phyloP scores from a whole-genome alignment of 2,113 vertebrate species.

The Epinephelus fuscoguttatus region DNA sequence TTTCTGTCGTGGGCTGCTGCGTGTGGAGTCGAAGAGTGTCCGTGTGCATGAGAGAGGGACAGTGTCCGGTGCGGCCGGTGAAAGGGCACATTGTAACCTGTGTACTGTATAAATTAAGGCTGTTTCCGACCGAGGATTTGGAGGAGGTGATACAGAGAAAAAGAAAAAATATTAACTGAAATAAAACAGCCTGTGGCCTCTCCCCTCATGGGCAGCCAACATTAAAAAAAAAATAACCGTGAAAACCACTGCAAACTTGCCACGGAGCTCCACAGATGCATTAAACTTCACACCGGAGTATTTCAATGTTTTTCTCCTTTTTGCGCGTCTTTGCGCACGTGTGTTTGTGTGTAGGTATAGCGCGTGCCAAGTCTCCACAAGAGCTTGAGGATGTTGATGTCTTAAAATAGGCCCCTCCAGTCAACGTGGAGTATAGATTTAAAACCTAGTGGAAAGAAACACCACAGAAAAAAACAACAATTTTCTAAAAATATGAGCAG shows the following conservation, averaged over 20 bases:
- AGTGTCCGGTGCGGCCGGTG: conserved; percentile 22
- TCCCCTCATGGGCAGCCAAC: not conserved
- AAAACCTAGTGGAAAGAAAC: conserved; percentile 39
- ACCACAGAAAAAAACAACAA: conserved; percentile 31
- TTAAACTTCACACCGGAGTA: not conserved
- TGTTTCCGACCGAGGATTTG: conserved; percentile 10
- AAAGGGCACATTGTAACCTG: conserved; percentile 59
- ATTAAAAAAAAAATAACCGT: not conserved
- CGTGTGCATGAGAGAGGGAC: conserved; percentile 1
- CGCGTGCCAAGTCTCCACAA: conserved; percentile 35
- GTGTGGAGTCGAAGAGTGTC: conserved; percentile 7
- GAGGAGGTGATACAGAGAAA: conserved; percentile 12
- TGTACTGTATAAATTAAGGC: conserved; percentile 42
- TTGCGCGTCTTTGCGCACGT: not conserved
- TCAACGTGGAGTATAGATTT: conserved; percentile 39
- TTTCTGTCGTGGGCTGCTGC: not conserved
- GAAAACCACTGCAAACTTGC: not conserved
- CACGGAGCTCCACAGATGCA: not conserved
- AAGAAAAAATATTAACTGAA: not conserved
- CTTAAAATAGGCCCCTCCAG: conserved; percentile 32
- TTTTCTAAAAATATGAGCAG: conserved; percentile 19
- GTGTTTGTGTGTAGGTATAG: conserved; percentile 1
- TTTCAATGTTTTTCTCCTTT: not conserved
- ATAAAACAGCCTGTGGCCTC: not conserved
- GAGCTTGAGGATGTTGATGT: conserved; percentile 28